Base-by-base conservation (phyloP, 2,888 invertebrate genomes). In the Calliopum simillimum region DNA sequence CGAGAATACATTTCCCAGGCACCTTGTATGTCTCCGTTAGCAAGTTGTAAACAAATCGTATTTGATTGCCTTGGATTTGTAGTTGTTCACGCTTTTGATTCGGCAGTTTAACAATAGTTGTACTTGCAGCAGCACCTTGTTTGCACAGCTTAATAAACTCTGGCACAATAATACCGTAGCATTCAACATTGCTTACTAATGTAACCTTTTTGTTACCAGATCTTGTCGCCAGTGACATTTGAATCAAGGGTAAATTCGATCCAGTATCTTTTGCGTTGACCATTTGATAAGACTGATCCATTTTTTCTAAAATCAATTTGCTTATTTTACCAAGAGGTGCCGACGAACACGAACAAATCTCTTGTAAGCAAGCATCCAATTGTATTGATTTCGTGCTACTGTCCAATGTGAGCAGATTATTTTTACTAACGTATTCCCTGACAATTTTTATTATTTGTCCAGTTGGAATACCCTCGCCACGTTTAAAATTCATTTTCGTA, bases 171-270 rank as follows among this genome's bases (percentile, higher is more conserved):
- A 98, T 94, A 41, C 97, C 96, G 86, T 92, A 98, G 71, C 90
- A 87, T 82, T 96, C 95, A 80, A 98, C 88, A 87, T 98, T 97
- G 77, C 95, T 94, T 2, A 98, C 91, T 64, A 97, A 86, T 1
- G 98, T 98, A 66, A 95, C 96, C 89, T 96, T 96, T 84, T 97
- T 97, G 83, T 95, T 95, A 23, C 94, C 93, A 23, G 93, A 91
- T 71, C 97, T 87, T n/a, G 91, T 91, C 21, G 90, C 91, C 6
- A 95, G 90, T 16, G 90, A 90, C 87, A 97, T 91, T 77, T 90
- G 90, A 76, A 97, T 91, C 4, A 94, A 92, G 46, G 93, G 91
- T 63, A 96, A 88, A 83, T 92, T 91, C 81, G 92, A 92, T 76
- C 80, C 80, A 21, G 88, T 86, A 49, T 81, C 84, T 67, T 81